phyloP scores from a whole-genome alignment of 2,888 invertebrate genomes.

The Xiphydria camelus region DNA sequence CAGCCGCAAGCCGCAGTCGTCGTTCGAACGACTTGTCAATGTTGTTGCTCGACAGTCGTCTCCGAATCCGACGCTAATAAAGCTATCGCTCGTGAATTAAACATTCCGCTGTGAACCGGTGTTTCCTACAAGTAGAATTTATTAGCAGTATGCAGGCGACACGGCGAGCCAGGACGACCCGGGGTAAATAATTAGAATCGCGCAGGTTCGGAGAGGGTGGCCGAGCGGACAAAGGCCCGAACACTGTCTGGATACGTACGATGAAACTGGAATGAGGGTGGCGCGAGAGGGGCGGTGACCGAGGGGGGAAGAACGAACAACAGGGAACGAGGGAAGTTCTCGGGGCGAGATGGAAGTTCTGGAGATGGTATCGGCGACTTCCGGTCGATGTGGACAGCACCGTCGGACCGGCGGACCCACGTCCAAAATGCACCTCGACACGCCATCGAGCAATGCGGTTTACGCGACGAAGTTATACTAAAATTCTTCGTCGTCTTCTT shows the following conservation, averaged over 20 bases:
- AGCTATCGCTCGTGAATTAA: constrained; percentile 12
- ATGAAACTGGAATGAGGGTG: constrained; percentile 8
- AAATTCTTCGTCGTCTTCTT: too few relatives aligned
- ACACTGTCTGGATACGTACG: constrained; percentile 6
- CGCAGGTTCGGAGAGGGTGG: constrained; percentile 12
- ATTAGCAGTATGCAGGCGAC: constrained; percentile 40
- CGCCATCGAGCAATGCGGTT: constrained; percentile 12
- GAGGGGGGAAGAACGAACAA: constrained; percentile 5
- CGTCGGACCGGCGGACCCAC: constrained; percentile 1
- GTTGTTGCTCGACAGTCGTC: too few relatives aligned
- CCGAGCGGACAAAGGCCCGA: constrained; percentile 32
- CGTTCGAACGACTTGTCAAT: too few relatives aligned
- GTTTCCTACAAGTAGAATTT: constrained; percentile 29
- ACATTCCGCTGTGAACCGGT: constrained; percentile 8
- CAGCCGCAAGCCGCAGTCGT: too few relatives aligned
- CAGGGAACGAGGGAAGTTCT: not conserved
- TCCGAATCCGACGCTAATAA: too few relatives aligned
- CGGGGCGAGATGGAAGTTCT: constrained; percentile 1
- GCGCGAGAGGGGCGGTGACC: constrained; percentile 5
- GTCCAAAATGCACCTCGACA: constrained; percentile 7
- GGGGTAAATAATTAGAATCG: constrained; percentile 38
- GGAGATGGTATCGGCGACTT: constrained; percentile 16
- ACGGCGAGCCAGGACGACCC: constrained; percentile 26
- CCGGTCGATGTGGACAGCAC: constrained; percentile 3
- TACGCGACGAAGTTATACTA: not conserved